Percentiles rank a stretch among this genome's conserved stretches.
Evolutionary conservation across 1,140 invertebrate genomes (phyloP).

Genomic region (Gonatopus flavifemur): DNA sequence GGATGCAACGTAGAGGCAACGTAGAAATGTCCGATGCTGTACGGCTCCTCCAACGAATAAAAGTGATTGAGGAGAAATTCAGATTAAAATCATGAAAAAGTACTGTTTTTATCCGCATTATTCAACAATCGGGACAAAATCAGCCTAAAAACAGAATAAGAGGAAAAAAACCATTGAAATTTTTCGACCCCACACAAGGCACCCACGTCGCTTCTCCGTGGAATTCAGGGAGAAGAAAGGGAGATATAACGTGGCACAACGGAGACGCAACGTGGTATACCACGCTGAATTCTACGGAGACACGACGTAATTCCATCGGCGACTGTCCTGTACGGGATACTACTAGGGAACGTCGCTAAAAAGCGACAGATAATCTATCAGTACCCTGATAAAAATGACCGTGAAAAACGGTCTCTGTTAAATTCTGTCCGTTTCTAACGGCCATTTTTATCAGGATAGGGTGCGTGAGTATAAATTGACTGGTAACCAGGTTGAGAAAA

Average conservation of each 20-base stretch:
- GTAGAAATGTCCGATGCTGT: no score
- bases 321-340: neutral
- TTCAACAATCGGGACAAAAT: no score
- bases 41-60: no score
- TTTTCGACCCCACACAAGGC: no score
- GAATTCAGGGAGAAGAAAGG: neutral
- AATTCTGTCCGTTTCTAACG: constrained; percentile 4
- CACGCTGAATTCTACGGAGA: constrained; percentile 3
- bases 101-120: no score
- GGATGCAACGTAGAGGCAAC: no score
- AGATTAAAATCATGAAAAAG: no score
- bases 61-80: no score
- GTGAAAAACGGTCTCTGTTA: constrained; percentile 1
- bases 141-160: no score
- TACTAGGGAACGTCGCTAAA: no score
- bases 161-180: no score
- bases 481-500: neutral
- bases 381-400: constrained; percentile 7
- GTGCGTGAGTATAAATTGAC: neutral
- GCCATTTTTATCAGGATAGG: neutral
- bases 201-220: constrained; percentile 6
- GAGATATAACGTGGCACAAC: neutral
- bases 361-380: no score
- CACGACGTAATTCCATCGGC: neutral
- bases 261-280: neutral